Conservation (phyloP, 2,113 vertebrate species). For the Plestiodon gilberti region DNA sequence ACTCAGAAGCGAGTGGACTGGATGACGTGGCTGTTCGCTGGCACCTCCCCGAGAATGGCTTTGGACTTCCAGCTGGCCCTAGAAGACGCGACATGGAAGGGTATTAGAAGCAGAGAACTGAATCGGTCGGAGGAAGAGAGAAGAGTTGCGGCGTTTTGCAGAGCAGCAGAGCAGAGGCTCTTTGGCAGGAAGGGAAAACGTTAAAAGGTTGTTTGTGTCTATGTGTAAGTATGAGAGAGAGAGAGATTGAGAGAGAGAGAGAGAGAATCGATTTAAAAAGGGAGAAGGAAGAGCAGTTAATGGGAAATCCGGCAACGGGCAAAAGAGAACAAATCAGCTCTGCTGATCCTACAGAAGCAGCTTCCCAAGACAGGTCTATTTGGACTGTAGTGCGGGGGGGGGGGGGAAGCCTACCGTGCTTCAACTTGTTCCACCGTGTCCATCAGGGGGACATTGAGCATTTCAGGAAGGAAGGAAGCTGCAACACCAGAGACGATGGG, state of each 20-base stretch:
- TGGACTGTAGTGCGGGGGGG: too few relatives aligned
- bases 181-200: not conserved
- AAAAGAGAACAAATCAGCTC: not conserved
- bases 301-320: not conserved
- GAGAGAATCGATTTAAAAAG: not conserved
- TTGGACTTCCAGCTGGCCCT: constrained; percentile 16
- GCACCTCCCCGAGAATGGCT: not conserved
- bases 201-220: not conserved
- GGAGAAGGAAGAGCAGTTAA: not conserved
- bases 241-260: too few relatives aligned
- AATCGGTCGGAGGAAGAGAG: not conserved
- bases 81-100: not conserved
- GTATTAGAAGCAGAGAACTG: not conserved
- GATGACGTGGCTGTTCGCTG: not conserved
- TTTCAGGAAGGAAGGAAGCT: constrained; percentile 34
- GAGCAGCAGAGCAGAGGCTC: too few relatives aligned
- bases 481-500: constrained; percentile 16
- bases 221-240: too few relatives aligned
- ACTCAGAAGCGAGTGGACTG: not conserved
- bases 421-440: constrained; percentile 60
- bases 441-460: constrained; percentile 10
- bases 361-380: too few relatives aligned
- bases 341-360: too few relatives aligned
- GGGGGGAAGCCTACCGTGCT: constrained; percentile 48
- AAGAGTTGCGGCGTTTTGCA: not conserved